These are phyloP conservation scores for Choristoneura fumiferana DNA, from an alignment of 1,140 invertebrate species.

Conservation along the genomic window DNA sequence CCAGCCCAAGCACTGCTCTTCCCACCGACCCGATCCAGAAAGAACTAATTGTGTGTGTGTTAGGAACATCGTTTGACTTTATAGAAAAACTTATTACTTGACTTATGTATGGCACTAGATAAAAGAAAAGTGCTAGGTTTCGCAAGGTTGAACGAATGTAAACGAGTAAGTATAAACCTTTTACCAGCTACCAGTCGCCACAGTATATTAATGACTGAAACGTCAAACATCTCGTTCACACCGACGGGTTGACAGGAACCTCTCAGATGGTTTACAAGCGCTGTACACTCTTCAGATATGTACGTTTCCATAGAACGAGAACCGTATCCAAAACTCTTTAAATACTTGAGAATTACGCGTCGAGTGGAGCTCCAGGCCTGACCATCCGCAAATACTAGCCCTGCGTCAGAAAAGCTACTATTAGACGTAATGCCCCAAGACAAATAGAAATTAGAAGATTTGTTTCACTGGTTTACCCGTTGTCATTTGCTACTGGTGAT, in stretches of 20 bases:
- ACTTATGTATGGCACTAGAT: too few relatives aligned
- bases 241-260: conserved; percentile 48
- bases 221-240: conserved; percentile 79
- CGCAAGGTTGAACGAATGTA: too few relatives aligned
- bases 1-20: too few relatives aligned
- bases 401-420: conserved; percentile 51
- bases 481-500: too few relatives aligned
- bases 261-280: conserved; percentile 64
- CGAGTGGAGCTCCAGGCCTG: conserved; percentile 80
- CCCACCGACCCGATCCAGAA: too few relatives aligned
- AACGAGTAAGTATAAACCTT: conserved; percentile 49
- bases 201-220: conserved; percentile 84
- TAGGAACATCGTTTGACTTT: too few relatives aligned
- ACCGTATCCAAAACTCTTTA: conserved; percentile 82
- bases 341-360: conserved; percentile 79
- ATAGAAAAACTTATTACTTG: too few relatives aligned
- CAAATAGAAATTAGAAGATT: too few relatives aligned
- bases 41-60: too few relatives aligned
- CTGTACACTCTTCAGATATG: conserved; percentile 80
- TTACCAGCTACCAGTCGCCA: conserved; percentile 85
- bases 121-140: too few relatives aligned
- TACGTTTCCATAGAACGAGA: conserved; percentile 79
- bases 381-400: conserved; percentile 83
- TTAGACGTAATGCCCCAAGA: too few relatives aligned
- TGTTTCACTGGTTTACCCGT: too few relatives aligned